These are phyloP conservation scores for Camponotus fellah DNA, from an alignment of 2,888 invertebrate species.

Conservation along the genomic window DNA sequence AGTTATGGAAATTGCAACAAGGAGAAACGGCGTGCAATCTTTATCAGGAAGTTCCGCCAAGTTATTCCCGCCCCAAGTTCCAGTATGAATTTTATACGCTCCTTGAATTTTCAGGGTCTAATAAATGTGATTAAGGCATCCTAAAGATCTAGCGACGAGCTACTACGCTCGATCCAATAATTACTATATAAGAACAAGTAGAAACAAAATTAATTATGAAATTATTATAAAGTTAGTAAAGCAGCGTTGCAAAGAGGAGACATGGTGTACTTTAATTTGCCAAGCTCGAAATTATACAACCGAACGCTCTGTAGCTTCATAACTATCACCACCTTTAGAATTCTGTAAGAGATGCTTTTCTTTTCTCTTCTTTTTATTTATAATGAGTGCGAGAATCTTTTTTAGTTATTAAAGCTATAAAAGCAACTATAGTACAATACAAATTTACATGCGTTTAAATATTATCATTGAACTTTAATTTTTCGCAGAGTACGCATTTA, in stretches of 20 bases:
- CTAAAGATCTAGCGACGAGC: constrained; percentile 44
- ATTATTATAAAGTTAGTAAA: constrained; percentile 49
- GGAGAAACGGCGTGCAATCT: constrained; percentile 37
- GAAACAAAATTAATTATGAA: constrained; percentile 53
- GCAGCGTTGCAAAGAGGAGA: constrained; percentile 32
- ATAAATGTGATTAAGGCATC: constrained; percentile 54
- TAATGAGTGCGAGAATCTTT: background rate
- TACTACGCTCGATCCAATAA: constrained; percentile 48
- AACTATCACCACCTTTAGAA: constrained; percentile 3
- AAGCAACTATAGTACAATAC: background rate
- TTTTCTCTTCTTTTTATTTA: constrained; percentile 8
- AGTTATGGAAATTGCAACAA: constrained; percentile 47
- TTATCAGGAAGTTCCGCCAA: constrained; percentile 48
- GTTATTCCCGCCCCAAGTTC: constrained; percentile 43
- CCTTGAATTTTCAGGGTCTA: constrained; percentile 51
- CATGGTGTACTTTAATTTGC: constrained; percentile 46
- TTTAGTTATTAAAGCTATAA: background rate
- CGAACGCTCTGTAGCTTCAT: constrained; percentile 35
- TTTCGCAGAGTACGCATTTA: background rate
- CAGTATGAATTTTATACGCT: constrained; percentile 55
- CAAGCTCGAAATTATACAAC: constrained; percentile 40
- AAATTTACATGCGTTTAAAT: background rate
- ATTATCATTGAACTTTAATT: background rate
- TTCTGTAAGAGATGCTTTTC: constrained; percentile 4
- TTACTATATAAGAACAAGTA: constrained; percentile 46